A percentile compares a stretch with the other conserved stretches of the same genome.
Conservation (phyloP, 2,113 vertebrate species). For the Chaetodon trifascialis region DNA sequence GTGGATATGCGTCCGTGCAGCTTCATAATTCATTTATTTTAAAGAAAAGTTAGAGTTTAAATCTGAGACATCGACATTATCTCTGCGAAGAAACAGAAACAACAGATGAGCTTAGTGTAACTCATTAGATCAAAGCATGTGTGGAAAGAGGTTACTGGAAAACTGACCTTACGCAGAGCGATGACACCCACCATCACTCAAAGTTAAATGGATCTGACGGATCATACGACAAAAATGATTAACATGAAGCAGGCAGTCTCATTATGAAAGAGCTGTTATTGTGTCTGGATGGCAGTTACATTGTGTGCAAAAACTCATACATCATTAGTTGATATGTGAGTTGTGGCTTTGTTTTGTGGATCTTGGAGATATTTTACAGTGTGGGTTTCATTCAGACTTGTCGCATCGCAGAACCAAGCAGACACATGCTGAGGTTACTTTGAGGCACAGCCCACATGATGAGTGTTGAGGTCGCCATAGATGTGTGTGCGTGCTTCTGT, state of each 20-base stretch:
- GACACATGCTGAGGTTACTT: not conserved
- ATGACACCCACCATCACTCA: not conserved
- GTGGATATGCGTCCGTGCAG: not conserved
- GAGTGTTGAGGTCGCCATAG: not conserved
- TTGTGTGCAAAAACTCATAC: not conserved
- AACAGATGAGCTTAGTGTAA: not conserved
- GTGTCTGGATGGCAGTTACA: not conserved
- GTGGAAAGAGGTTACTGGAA: slow-evolving; percentile 7
- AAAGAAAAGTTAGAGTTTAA: not conserved
- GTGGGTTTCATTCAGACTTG: slow-evolving; percentile 11
- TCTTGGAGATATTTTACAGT: not conserved
- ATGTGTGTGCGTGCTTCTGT: slow-evolving; percentile 11
- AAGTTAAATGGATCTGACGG: not conserved
- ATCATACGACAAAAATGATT: slow-evolving; percentile 8
- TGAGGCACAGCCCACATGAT: not conserved
- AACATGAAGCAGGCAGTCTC: not conserved
- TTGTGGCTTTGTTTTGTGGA: slow-evolving; percentile 2
- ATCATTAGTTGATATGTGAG: not conserved
- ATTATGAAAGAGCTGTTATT: not conserved
- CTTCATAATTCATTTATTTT: not conserved
- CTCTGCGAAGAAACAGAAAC: not conserved
- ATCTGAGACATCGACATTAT: not conserved
- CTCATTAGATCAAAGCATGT: slow-evolving; percentile 4
- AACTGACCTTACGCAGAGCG: not conserved
- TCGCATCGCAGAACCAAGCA: slow-evolving; percentile 16